phyloP scores from a whole-genome alignment of 2,113 vertebrate species.

The Perca flavescens region DNA sequence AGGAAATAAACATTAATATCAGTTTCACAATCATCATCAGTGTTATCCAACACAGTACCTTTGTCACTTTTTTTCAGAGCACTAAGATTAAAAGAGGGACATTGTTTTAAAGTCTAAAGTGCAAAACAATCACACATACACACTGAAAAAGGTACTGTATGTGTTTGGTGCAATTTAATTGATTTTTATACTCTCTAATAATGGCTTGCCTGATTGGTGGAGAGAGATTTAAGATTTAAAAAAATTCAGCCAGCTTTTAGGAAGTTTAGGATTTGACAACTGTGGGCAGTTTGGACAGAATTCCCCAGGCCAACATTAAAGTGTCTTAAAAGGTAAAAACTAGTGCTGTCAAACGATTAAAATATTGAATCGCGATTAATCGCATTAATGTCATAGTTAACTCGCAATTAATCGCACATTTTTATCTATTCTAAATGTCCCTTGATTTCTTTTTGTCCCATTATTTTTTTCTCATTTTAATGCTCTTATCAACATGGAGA shows the following conservation, averaged over 20 bases:
- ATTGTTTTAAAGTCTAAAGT: constrained; percentile 15
- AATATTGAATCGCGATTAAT: too few relatives aligned
- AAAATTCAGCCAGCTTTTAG: too few relatives aligned
- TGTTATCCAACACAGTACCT: constrained; percentile 6
- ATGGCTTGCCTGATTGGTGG: neutral
- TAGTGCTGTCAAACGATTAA: too few relatives aligned
- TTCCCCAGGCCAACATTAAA: neutral
- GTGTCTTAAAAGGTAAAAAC: neutral
- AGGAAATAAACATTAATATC: neutral
- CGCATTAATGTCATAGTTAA: too few relatives aligned
- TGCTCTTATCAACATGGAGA: too few relatives aligned
- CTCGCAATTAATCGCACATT: too few relatives aligned
- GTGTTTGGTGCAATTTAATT: neutral
- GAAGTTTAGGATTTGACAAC: neutral
- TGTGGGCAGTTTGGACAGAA: neutral
- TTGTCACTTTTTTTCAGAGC: neutral
- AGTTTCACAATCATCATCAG: constrained; percentile 12
- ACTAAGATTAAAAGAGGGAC: neutral
- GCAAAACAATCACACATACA: constrained; percentile 11
- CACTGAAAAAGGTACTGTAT: neutral
- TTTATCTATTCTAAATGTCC: too few relatives aligned
- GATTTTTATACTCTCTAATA: neutral
- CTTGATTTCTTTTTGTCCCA: too few relatives aligned
- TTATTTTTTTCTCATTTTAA: too few relatives aligned
- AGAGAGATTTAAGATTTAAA: neutral